Evolutionary conservation across 2,797 vertebrate genomes (phyloP).

Genomic region (Cryptoprocta ferox): DNA sequence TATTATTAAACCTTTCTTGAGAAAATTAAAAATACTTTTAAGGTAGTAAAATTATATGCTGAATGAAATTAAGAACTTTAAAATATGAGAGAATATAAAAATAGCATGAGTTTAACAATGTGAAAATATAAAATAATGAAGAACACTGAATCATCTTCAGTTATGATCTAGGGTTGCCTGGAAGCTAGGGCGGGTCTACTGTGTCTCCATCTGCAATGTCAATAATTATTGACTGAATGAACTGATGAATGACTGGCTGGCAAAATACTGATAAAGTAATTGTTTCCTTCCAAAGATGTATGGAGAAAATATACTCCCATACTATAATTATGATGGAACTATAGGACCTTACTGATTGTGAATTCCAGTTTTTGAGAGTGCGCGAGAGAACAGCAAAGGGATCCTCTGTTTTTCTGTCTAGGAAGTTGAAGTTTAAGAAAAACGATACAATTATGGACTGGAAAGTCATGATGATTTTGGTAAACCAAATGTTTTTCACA

Average conservation of each 20-base stretch:
- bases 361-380: neutral
- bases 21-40: slow-evolving; percentile 69
- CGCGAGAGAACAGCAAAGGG: neutral
- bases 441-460: neutral
- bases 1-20: slow-evolving; percentile 67
- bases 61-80: slow-evolving; percentile 47
- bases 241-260: neutral
- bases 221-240: neutral
- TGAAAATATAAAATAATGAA: slow-evolving; percentile 33
- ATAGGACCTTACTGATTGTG: neutral
- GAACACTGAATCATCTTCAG: neutral
- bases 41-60: slow-evolving; percentile 63
- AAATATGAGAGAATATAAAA: slow-evolving; percentile 25
- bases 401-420: neutral
- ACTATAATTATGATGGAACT: neutral
- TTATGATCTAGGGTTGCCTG: neutral
- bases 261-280: neutral
- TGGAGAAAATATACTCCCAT: neutral
- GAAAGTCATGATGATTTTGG: neutral
- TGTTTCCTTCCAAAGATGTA: neutral
- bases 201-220: neutral
- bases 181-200: neutral
- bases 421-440: slow-evolving; percentile 9
- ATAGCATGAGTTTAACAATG: neutral
- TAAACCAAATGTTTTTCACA: neutral